Conservation (phyloP, 2,797 vertebrate genomes). For the Sciaenops ocellatus region DNA sequence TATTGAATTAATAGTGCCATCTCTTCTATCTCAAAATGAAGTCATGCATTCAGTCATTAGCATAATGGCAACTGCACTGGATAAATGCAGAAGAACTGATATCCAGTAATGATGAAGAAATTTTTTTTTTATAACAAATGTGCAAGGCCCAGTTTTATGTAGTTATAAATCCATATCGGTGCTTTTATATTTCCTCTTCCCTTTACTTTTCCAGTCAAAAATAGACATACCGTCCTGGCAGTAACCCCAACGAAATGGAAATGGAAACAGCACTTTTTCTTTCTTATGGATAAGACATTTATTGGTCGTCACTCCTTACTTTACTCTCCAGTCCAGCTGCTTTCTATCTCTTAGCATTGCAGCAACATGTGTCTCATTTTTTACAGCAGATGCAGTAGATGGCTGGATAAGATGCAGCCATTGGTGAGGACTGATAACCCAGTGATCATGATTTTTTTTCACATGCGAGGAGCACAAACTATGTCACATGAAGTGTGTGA, state of each 20-base stretch:
- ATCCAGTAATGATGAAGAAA: neutral
- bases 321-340: constrained; percentile 9
- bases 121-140: constrained; percentile 16
- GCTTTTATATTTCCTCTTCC: neutral
- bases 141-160: neutral
- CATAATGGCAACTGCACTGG: neutral
- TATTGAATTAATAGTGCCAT: neutral
- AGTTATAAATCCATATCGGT: constrained; percentile 6
- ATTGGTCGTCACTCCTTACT: constrained; percentile 1
- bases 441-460: neutral
- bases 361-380: neutral
- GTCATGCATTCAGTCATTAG: neutral
- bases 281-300: constrained; percentile 13
- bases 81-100: neutral
- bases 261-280: constrained; percentile 8
- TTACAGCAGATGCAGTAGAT: neutral
- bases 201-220: constrained; percentile 7
- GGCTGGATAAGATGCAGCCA: neutral
- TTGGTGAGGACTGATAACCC: neutral
- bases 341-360: neutral
- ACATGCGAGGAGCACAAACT: neutral
- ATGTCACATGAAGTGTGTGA: neutral
- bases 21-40: neutral
- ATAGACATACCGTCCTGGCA: constrained; percentile 1
- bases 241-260: constrained; percentile 16